Percentiles rank a stretch among this genome's conserved stretches.
Conservation (phyloP, 1,140 invertebrate species). For the Drosophila biarmipes region DNA sequence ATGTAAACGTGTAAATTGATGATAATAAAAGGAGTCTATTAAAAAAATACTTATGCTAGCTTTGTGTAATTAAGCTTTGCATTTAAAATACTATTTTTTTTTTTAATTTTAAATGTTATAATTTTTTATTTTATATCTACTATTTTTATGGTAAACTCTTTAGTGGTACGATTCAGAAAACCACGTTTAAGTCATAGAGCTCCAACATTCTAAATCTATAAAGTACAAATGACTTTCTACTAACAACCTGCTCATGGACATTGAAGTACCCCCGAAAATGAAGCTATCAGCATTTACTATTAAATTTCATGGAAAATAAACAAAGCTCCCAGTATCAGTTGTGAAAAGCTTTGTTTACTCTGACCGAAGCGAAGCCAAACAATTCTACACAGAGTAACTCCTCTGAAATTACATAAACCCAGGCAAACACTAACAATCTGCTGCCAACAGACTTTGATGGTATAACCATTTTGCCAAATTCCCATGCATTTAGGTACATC, state of each 20-base stretch:
- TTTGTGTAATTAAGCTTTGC: no score
- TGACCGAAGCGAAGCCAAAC: constrained; percentile 16
- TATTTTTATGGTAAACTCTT: not conserved
- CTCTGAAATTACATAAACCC: constrained; percentile 12
- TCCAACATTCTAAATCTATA: no score
- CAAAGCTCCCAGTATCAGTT: not conserved
- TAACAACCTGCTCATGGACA: not conserved
- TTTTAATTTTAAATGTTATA: no score
- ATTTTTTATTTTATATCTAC: no score
- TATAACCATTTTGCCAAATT: constrained; percentile 32
- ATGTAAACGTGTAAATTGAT: not conserved
- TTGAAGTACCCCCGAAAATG: not conserved
- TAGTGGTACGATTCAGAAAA: no score
- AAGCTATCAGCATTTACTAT: not conserved
- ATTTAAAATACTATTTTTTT: no score
- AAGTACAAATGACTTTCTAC: no score
- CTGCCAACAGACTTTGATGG: constrained; percentile 5
- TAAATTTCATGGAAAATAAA: not conserved
- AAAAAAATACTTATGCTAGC: no score
- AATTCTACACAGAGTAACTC: constrained; percentile 5
- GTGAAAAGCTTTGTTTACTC: constrained; percentile 18
- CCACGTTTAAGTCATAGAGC: no score
- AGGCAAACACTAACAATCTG: constrained; percentile 3
- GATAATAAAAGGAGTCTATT: no score
- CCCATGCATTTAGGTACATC: constrained; percentile 26